These are phyloP conservation scores for Brachyhypopomus gauderio DNA, from an alignment of 2,113 vertebrate genomes.

Conservation along the genomic window DNA sequence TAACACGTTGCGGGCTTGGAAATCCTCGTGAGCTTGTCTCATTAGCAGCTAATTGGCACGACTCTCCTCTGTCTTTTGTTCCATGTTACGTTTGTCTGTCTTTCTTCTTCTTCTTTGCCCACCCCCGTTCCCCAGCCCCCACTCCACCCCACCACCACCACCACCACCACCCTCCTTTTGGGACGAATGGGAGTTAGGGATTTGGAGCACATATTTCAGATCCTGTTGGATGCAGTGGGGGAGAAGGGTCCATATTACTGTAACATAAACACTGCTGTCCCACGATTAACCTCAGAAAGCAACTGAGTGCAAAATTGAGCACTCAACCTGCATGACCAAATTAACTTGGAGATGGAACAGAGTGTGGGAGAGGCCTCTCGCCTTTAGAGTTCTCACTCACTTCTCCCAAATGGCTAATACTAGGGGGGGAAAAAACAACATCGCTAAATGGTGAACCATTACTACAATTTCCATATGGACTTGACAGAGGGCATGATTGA, in stretches of 20 bases:
- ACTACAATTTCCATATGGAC: conserved; percentile 63
- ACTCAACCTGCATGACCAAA: conserved; percentile 65
- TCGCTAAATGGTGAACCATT: conserved; percentile 69
- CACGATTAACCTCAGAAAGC: conserved; percentile 77
- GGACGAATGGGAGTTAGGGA: conserved; percentile 45
- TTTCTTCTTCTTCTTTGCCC: conserved; percentile 48
- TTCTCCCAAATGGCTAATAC: conserved; percentile 66
- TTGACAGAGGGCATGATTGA: conserved; percentile 58
- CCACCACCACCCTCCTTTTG: background rate
- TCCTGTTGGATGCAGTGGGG: conserved; percentile 65
- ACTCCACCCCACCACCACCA: background rate
- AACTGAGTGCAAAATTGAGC: conserved; percentile 74
- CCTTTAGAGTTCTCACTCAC: conserved; percentile 53
- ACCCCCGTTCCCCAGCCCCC: background rate
- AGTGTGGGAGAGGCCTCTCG: conserved; percentile 45
- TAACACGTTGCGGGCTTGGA: conserved; percentile 78
- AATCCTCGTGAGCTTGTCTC: conserved; percentile 81
- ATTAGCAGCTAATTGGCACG: conserved; percentile 85
- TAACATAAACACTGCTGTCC: conserved; percentile 76
- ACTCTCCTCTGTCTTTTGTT: conserved; percentile 77
- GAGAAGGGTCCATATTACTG: conserved; percentile 71
- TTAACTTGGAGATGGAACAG: conserved; percentile 58
- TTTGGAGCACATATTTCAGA: conserved; percentile 68
- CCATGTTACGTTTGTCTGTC: conserved; percentile 72
- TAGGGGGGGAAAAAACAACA: conserved; percentile 64